phyloP scores from a whole-genome alignment of 2,888 invertebrate genomes.

The Prenolepis imparis region DNA sequence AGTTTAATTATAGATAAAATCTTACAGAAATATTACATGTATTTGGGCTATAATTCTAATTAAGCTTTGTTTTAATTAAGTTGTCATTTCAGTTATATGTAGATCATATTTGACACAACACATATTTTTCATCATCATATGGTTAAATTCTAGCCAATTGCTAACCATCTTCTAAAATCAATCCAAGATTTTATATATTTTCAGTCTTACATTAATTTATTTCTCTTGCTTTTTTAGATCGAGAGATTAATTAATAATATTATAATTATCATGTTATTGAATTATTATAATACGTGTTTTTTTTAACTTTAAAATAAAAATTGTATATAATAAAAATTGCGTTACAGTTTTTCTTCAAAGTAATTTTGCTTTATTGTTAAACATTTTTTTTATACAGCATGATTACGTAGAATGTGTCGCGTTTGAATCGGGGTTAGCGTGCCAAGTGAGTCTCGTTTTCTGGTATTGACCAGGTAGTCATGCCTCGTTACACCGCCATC shows the following conservation, averaged over 20 bases:
- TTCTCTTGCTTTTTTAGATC: not conserved
- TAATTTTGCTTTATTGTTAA: slow-evolving; percentile 14
- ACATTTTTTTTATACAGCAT: slow-evolving; percentile 26
- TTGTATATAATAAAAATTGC: not conserved
- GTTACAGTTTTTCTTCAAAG: not conserved
- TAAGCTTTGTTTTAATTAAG: not conserved
- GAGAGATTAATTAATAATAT: not conserved
- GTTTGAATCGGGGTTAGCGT: slow-evolving; percentile 81
- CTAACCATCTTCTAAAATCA: not conserved
- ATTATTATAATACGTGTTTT: not conserved
- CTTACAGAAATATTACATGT: not conserved
- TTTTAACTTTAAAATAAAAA: not conserved
- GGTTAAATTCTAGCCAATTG: not conserved
- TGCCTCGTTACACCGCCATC: slow-evolving; percentile 68
- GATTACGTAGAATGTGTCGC: slow-evolving; percentile 50
- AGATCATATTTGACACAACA: not conserved
- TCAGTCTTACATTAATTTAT: not conserved
- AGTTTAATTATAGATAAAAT: not conserved
- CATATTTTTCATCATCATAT: not conserved
- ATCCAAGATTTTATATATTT: not conserved
- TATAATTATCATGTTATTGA: slow-evolving; percentile 1
- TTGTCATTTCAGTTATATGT: not conserved
- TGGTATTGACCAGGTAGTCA: slow-evolving; percentile 77
- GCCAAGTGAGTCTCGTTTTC: slow-evolving; percentile 77
- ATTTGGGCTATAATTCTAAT: not conserved